phyloP scores from a whole-genome alignment of 2,888 invertebrate species.

The Tenthredo mesomela region DNA sequence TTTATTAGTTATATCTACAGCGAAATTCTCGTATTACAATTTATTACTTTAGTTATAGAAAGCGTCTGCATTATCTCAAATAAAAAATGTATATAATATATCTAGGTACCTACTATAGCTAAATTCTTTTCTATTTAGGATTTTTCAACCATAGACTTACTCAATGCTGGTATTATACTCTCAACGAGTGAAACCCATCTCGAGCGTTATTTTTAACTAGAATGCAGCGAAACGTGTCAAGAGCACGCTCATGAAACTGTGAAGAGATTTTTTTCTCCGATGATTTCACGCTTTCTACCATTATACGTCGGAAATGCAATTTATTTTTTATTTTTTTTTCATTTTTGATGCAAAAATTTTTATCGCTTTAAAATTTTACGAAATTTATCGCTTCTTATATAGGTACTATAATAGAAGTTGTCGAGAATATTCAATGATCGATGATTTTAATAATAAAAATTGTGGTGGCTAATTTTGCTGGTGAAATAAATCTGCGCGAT shows the following conservation, averaged over 20 bases:
- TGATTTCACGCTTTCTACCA: not conserved
- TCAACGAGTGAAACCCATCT: not conserved
- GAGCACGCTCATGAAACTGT: not conserved
- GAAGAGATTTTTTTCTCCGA: slow-evolving; percentile 2
- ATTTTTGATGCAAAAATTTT: not conserved
- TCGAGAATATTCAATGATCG: not conserved
- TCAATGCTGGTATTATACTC: not conserved
- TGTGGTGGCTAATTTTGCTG: not conserved
- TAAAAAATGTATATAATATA: not conserved
- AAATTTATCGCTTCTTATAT: not conserved
- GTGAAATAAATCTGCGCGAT: not conserved
- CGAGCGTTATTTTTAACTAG: slow-evolving; percentile 5
- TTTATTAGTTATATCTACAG: not conserved
- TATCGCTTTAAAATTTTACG: not conserved
- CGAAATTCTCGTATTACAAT: not conserved
- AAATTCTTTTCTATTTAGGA: not conserved
- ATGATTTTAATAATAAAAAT: not conserved
- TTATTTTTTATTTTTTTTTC: not conserved
- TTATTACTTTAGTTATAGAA: not conserved
- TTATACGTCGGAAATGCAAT: not conserved
- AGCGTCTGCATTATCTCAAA: not conserved
- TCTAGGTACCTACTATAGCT: not conserved
- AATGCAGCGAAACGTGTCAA: slow-evolving; percentile 20
- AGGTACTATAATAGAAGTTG: not conserved
- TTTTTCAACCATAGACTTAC: not conserved